A percentile compares a stretch with the other conserved stretches of the same genome.
These are phyloP conservation scores for Archips crataeganus DNA, from an alignment of 2,888 invertebrate species.

Conservation along the genomic window DNA sequence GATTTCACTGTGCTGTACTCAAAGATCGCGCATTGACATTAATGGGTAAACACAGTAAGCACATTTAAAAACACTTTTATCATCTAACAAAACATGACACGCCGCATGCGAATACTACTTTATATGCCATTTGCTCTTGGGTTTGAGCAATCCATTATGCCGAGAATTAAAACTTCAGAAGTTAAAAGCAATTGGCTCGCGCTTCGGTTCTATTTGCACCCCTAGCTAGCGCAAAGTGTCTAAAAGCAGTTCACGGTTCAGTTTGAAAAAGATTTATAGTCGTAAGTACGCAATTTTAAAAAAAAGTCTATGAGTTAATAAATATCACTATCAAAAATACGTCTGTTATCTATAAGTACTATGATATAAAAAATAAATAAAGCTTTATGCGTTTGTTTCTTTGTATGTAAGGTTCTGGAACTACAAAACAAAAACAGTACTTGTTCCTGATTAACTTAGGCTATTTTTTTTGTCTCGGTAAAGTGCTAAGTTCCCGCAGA, in stretches of 20 bases:
- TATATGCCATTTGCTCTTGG: constrained; percentile 50
- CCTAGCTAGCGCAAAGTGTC: constrained; percentile 31
- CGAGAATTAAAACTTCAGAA: constrained; percentile 50
- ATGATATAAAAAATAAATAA: too few species aligned
- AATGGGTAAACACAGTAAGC: not conserved
- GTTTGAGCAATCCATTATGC: constrained; percentile 50
- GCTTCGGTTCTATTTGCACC: constrained; percentile 43
- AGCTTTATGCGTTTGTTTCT: too few species aligned
- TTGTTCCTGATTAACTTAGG: too few species aligned
- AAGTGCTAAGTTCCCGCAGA: too few species aligned
- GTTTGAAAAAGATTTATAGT: not conserved
- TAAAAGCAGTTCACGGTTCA: constrained; percentile 43
- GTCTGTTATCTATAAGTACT: too few species aligned
- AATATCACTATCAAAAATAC: too few species aligned
- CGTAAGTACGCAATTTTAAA: too few species aligned
- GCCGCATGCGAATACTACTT: constrained; percentile 43
- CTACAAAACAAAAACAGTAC: too few species aligned
- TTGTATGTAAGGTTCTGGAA: too few species aligned
- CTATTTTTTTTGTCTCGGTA: too few species aligned
- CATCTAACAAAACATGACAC: constrained; percentile 19
- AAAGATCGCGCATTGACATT: not conserved
- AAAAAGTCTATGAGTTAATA: too few species aligned
- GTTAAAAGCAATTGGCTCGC: constrained; percentile 48
- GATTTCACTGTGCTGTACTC: not conserved
- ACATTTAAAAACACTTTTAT: not conserved